Evolutionary conservation across 2,113 vertebrate genomes (phyloP).

Genomic region (Agelaius phoeniceus): DNA sequence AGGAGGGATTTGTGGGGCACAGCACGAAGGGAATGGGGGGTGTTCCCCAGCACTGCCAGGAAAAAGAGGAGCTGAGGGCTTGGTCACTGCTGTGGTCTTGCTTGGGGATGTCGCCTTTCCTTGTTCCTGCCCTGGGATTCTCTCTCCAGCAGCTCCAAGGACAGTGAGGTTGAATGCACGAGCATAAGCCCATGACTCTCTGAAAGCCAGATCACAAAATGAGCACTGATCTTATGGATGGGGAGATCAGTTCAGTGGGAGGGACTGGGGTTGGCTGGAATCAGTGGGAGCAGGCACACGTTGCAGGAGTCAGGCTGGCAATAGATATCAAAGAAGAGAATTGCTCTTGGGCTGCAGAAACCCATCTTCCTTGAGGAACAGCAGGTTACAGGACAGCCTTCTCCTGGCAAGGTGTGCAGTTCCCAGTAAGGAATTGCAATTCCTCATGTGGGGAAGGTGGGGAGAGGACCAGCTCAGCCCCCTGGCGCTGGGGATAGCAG

Average conservation of each 20-base stretch:
- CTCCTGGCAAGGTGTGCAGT: background rate
- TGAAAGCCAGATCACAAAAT: background rate
- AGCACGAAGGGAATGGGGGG: background rate
- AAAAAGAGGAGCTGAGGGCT: background rate
- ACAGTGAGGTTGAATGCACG: rapidly evolving
- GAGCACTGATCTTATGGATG: background rate
- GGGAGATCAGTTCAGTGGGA: no score
- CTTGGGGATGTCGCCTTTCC: background rate
- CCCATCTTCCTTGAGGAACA: background rate
- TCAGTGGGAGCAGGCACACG: rapidly evolving
- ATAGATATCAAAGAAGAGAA: background rate
- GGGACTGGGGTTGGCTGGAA: background rate
- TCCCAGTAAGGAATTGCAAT: background rate
- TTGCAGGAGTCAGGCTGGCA: background rate
- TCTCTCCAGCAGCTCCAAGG: background rate
- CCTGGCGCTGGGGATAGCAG: background rate
- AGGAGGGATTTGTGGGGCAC: background rate
- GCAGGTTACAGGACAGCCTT: background rate
- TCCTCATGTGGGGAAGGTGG: no score
- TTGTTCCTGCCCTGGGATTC: background rate
- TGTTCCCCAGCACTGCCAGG: rapidly evolving
- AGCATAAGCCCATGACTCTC: background rate
- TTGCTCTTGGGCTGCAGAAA: background rate
- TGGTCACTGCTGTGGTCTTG: background rate
- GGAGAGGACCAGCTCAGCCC: background rate